Evolutionary conservation across 2,888 invertebrate species (phyloP), one percentile per base, ranked within the genome.

Genomic region (Acrobasis consociella): DNA sequence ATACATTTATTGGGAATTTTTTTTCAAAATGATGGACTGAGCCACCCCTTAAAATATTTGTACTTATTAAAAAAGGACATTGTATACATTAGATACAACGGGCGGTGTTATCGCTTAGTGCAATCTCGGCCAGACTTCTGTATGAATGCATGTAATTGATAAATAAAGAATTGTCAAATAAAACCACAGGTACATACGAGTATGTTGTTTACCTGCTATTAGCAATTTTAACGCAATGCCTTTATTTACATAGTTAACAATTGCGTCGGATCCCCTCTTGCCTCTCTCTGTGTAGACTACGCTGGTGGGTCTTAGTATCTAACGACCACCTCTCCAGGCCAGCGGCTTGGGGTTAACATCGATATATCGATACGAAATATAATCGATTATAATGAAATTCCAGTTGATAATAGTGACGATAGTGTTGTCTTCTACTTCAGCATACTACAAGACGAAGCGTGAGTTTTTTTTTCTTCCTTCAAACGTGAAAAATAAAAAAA

Each of bases 231-330:
- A 74, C 78, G 79, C 80, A 82, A 84, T 72, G 67, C 75, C 80
- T 86, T 87, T 90, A 87, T 90, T 91, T 88, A 85, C 88, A 85
- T 85, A 85, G 83, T 80, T 82, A 78, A 85, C 83, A 86, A 89
- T 90, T 91, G 90, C 90, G 86, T 82, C 80, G 68, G 65, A 81
- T 79, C 91, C 91, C 90, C 91, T 80, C 90, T 83, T 81, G 62
- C 62, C 69, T 61, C 70, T 77, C 77, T 78, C 77, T 72, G 77
- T 73, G 74, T 77, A 74, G 77, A 74, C 77, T 72, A 76, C 72
- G 74, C 73, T 72, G 78, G 73, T 72, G 75, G 75, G 82, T 75
- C 77, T 85, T 86, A 88, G 88, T 88, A 81, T 85, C 79, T 72
- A 75, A 75, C 77, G 75, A 83, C 81, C 75, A 83, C 82, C 83